Percentiles rank a stretch among this genome's conserved stretches.
Evolutionary conservation across 2,797 vertebrate genomes (phyloP).

Genomic region (Schizothorax lantsangensis): DNA sequence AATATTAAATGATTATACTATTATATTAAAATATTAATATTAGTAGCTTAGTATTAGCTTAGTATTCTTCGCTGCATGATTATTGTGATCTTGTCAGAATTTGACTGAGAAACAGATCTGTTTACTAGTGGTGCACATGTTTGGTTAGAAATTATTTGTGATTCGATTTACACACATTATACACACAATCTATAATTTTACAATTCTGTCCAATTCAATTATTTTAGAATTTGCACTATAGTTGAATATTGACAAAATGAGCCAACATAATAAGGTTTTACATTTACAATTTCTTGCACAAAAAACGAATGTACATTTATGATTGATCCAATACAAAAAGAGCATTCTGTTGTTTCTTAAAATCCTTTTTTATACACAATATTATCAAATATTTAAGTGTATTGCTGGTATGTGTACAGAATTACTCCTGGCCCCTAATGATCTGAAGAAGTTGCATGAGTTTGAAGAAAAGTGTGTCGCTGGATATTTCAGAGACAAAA

Average conservation of each 20-base stretch:
- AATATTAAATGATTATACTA: not conserved
- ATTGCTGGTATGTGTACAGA: slow-evolving; percentile 73
- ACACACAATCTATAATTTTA: not conserved
- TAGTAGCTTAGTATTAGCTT: not conserved
- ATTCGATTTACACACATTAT: not conserved
- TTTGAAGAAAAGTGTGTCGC: slow-evolving; percentile 94
- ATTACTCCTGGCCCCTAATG: slow-evolving; percentile 87
- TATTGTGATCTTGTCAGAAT: not conserved
- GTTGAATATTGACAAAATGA: not conserved
- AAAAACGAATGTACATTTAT: not conserved
- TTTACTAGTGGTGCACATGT: not conserved
- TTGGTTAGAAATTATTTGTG: not conserved
- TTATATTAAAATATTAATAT: not conserved
- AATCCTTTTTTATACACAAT: not conserved
- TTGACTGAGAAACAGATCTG: not conserved
- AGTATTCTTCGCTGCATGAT: not conserved
- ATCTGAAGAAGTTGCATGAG: slow-evolving; percentile 92
- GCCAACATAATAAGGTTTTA: not conserved
- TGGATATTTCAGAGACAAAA: slow-evolving; percentile 88
- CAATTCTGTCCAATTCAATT: not conserved
- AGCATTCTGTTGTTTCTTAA: not conserved
- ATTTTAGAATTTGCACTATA: not conserved
- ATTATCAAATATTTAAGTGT: not conserved
- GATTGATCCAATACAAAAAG: not conserved
- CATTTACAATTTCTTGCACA: not conserved